Evolutionary conservation across 2,113 vertebrate genomes (phyloP).

Genomic region (Spilogale gracilis): DNA sequence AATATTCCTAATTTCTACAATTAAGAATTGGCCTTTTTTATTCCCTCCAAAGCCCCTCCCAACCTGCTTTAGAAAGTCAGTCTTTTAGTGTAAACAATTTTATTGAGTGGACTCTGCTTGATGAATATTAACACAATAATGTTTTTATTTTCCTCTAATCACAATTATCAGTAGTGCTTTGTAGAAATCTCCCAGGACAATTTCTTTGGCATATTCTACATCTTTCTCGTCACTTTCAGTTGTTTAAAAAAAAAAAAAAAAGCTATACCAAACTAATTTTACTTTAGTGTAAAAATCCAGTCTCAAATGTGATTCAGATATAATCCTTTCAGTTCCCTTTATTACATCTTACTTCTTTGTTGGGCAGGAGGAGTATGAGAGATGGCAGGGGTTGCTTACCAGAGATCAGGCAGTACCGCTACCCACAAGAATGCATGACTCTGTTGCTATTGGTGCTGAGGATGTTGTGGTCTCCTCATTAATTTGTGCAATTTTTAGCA

Average conservation of each 20-base stretch:
- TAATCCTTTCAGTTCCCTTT: background rate
- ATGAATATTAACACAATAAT: constrained; percentile 24
- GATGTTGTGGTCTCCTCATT: background rate
- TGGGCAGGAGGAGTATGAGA: background rate
- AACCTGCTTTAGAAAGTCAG: background rate
- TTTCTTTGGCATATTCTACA: constrained; percentile 39
- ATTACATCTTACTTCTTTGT: background rate
- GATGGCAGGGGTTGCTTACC: background rate
- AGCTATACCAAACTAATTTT: constrained; percentile 23
- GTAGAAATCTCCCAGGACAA: background rate
- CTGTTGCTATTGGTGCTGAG: background rate
- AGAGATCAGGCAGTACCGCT: background rate
- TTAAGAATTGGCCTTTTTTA: background rate
- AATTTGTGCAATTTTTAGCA: background rate
- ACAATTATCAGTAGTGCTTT: constrained; percentile 1
- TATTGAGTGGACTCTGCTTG: background rate
- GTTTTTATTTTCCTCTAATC: constrained; percentile 50
- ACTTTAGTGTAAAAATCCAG: constrained; percentile 17
- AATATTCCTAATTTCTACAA: background rate
- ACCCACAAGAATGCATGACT: background rate
- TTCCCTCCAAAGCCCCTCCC: background rate
- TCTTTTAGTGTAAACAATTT: background rate
- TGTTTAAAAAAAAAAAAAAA: constrained; percentile 57
- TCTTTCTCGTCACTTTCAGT: constrained; percentile 55
- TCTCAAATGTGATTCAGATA: constrained; percentile 1